Evolutionary conservation across 2,888 invertebrate species (phyloP).

Genomic region (Pristionchus fissidentatus): DNA sequence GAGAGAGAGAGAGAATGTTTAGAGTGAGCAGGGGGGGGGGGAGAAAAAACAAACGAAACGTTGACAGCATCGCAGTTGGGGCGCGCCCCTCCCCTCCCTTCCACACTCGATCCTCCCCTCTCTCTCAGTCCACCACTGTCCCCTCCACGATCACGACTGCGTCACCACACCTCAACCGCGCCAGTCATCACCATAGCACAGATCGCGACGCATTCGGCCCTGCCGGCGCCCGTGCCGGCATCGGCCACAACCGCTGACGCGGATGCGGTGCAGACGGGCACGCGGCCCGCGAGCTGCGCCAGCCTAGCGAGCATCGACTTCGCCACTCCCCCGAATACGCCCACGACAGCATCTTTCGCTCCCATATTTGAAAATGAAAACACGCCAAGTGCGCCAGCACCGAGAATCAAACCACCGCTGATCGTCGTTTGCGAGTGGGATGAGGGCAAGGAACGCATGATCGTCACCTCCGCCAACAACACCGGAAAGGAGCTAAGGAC

Average conservation of each 20-base stretch:
- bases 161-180: background rate
- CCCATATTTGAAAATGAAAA: background rate
- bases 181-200: background rate
- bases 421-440: slow-evolving; percentile 47
- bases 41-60: slow-evolving; percentile 37
- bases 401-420: background rate
- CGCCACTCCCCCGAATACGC: slow-evolving; percentile 41
- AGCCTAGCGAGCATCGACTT: slow-evolving; percentile 17
- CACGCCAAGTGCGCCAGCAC: slow-evolving; percentile 24
- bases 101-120: slow-evolving; percentile 5
- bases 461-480: background rate
- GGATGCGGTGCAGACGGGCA: background rate
- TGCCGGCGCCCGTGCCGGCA: slow-evolving; percentile 4
- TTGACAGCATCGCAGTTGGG: too few relatives aligned
- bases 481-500: slow-evolving; percentile 29
- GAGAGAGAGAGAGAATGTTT: slow-evolving; percentile 11
- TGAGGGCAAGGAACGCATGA: slow-evolving; percentile 14
- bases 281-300: background rate
- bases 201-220: background rate
- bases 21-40: slow-evolving; percentile 6
- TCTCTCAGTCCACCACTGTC: background rate
- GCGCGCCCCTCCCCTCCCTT: background rate
- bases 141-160: background rate
- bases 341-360: background rate
- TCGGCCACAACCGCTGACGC: slow-evolving; percentile 13